Evolutionary conservation across 1,140 invertebrate genomes (phyloP), one percentile per base, ranked within the genome.

Genomic region (Drosophila pruinosa): DNA sequence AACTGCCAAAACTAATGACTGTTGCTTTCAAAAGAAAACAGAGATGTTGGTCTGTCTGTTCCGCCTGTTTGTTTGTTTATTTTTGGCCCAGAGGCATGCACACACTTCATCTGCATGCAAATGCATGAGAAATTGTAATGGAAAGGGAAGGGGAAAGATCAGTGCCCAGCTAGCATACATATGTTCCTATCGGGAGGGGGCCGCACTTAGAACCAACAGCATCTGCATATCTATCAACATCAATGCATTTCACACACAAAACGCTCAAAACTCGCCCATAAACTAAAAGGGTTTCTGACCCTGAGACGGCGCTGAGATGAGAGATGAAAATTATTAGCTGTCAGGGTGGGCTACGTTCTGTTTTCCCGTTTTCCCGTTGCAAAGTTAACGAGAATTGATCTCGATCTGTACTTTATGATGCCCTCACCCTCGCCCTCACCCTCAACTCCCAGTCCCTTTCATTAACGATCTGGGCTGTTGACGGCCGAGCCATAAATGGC

Each of bases 261-360:
- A n/a, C n/a, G n/a, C 10, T 21, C 8, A 47, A 36, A 14, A 39
- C 28, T 12, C 3, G 21, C 4, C 5, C 34, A 45, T 28, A 15
- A 10, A 39, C 36, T 69, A 85, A 76, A 73, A 86, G 77, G 82
- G 77, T 81, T 86, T 70, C 81, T 86, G 81, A 86, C 81, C 81
- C 81, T 86, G 77, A 86, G 61, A 63, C 61, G 47, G 61, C 50
- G 26, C 58, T 54, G 26, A 21, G 58, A 19, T 53, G 48, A 47
- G 43, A 7, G 8, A 38, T 15, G 17, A 34, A 38, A 26, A 64
- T 64, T 50, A 71, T 64, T 57, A 52, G 62, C 68, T 34, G 68
- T 17, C 61, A 65, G 68, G 61, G 68, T 71, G 61, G 52, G 41
- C 53, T 3, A 10, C 26, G 6, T 10, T 21, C 14, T 41, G 2